A percentile compares a stretch with the other conserved stretches of the same genome.
phyloP scores from a whole-genome alignment of 1,140 invertebrate species.

The Hylaeus volcanicus region DNA sequence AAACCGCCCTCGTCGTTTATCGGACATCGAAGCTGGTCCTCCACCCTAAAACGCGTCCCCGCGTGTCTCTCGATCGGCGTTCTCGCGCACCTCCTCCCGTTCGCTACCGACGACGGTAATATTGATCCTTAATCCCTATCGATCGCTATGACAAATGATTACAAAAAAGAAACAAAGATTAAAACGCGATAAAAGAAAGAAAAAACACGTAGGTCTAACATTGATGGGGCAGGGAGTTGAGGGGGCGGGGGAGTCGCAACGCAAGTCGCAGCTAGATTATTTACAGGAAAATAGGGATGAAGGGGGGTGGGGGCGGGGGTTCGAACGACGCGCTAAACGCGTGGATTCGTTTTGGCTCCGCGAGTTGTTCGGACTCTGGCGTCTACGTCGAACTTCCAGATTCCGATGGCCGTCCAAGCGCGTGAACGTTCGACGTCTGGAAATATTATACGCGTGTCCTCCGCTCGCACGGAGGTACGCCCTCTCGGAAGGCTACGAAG shows the following conservation, averaged over 20 bases:
- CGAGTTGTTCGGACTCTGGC: not conserved
- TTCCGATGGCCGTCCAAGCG: not conserved
- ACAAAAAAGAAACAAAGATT: not conserved
- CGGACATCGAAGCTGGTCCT: not conserved
- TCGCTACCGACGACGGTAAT: not conserved
- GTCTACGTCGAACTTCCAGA: not conserved
- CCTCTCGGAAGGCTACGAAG: slow-evolving; percentile 14
- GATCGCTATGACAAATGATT: slow-evolving; percentile 9
- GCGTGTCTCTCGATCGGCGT: not conserved
- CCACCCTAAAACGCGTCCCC: not conserved
- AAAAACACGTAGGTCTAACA: not conserved
- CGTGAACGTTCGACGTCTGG: not conserved
- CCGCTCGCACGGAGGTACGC: not conserved
- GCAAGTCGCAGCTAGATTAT: not conserved
- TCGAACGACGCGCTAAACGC: not conserved
- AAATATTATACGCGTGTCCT: slow-evolving; percentile 2
- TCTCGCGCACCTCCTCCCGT: not conserved
- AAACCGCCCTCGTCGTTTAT: not conserved
- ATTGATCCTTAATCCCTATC: not conserved
- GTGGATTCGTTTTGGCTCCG: not conserved
- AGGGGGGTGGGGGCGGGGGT: not conserved
- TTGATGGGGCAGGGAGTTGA: not conserved
- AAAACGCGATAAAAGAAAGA: not conserved
- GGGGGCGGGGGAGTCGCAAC: not conserved
- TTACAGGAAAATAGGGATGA: not conserved